These are phyloP conservation scores for Centrocercus urophasianus DNA, from an alignment of 2,113 vertebrate species.

Conservation along the genomic window DNA sequence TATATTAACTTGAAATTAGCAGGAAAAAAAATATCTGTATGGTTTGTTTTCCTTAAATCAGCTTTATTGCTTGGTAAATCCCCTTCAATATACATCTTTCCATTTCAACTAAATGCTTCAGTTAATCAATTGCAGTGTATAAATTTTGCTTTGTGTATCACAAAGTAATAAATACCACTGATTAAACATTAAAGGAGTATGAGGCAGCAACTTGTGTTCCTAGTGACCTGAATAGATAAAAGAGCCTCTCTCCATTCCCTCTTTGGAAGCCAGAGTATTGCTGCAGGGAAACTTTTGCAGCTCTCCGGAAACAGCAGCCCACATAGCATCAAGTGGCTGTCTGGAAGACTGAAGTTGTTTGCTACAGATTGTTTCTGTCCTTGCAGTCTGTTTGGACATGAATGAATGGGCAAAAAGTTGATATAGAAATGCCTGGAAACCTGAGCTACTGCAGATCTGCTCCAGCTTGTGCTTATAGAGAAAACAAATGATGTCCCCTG, in stretches of 20 bases:
- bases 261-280: background rate
- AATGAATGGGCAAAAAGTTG: background rate
- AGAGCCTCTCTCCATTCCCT: background rate
- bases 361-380: background rate
- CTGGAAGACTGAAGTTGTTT: background rate
- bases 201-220: background rate
- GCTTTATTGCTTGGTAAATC: background rate
- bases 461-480: background rate
- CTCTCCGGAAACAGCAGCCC: background rate
- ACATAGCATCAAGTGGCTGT: background rate
- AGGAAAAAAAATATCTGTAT: background rate
- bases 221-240: background rate
- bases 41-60: background rate
- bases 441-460: background rate
- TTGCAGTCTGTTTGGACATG: background rate
- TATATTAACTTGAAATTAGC: background rate
- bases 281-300: background rate
- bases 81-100: background rate
- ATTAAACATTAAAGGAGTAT: conserved; percentile 4
- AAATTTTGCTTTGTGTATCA: background rate
- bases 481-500: background rate
- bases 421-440: background rate
- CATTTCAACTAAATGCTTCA: background rate
- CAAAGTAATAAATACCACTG: background rate
- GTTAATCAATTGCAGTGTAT: conserved; percentile 1